A percentile compares a stretch with the other conserved stretches of the same genome.
Conservation (phyloP, 2,113 vertebrate species). For the Pristiophorus japonicus region DNA sequence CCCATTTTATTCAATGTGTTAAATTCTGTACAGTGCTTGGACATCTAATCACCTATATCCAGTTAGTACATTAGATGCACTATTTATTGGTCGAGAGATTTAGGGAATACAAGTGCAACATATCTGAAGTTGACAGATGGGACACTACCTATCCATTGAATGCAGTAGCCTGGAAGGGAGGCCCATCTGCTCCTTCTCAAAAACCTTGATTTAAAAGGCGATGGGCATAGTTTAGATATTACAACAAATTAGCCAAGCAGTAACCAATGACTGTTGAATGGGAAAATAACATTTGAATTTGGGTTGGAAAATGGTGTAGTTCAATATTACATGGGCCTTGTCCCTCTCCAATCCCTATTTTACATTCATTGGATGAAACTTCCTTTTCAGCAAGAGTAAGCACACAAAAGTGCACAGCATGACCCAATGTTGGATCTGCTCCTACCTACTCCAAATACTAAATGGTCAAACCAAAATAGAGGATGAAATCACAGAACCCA, state of each 20-base stretch:
- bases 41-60: too few species aligned
- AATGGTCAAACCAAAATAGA: background rate
- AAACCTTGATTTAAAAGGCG: too few species aligned
- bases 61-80: too few species aligned
- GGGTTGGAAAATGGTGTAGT: background rate
- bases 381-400: background rate
- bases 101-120: too few species aligned
- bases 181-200: background rate
- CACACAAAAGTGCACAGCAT: background rate
- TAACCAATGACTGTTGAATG: background rate
- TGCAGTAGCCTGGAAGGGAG: background rate
- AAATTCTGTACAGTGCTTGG: too few species aligned
- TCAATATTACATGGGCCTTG: too few species aligned
- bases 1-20: background rate
- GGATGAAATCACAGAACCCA: background rate
- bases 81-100: too few species aligned
- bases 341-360: too few species aligned
- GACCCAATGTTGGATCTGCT: background rate
- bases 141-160: background rate
- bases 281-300: background rate
- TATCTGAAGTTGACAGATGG: background rate
- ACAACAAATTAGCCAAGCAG: too few species aligned
- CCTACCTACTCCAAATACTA: background rate
- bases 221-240: background rate
- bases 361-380: background rate